These are phyloP conservation scores for Stenodera caucasica DNA, from an alignment of 2,888 invertebrate species.

Conservation along the genomic window DNA sequence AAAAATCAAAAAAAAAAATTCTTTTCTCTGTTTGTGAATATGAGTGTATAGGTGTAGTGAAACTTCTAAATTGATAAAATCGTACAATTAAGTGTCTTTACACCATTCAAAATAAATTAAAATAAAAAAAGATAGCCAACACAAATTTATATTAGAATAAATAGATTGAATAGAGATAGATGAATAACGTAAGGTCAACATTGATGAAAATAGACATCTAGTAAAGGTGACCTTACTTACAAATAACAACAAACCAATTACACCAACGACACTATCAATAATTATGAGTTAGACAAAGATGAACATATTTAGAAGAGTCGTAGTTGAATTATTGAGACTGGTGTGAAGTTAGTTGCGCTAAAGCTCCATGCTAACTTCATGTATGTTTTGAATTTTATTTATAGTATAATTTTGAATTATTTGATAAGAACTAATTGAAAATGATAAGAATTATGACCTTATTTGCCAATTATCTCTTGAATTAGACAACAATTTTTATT, in stretches of 20 bases:
- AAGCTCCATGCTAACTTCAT: background rate
- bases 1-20: slow-evolving; percentile 25
- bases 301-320: too few relatives aligned
- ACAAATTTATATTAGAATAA: background rate
- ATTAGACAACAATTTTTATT: too few relatives aligned
- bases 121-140: too few relatives aligned
- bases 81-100: background rate
- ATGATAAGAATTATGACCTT: background rate
- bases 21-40: background rate
- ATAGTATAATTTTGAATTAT: background rate
- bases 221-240: slow-evolving; percentile 22
- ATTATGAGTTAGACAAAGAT: too few relatives aligned
- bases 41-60: too few relatives aligned
- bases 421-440: background rate
- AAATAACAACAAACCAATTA: background rate
- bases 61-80: too few relatives aligned
- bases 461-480: too few relatives aligned
- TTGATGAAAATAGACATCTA: slow-evolving; percentile 7
- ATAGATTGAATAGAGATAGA: slow-evolving; percentile 1
- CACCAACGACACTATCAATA: background rate
- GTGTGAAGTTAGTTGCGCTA: background rate
- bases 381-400: background rate
- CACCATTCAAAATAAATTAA: background rate
- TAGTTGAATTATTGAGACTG: background rate
- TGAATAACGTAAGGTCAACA: slow-evolving; percentile 2